phyloP scores from a whole-genome alignment of 2,888 invertebrate genomes.

The Fabriciana adippe region DNA sequence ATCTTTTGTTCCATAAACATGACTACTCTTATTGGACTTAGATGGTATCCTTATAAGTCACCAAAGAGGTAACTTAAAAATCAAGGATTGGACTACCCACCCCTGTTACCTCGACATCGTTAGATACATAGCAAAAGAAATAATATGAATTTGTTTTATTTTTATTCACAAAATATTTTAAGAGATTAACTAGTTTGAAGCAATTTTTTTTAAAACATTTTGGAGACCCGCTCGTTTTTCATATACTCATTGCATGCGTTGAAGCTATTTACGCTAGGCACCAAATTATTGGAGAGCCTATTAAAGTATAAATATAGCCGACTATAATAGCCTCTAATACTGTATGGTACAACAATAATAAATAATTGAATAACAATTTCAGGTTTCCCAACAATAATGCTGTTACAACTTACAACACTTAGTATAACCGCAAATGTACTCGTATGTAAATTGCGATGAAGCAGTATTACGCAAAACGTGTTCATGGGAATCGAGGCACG shows the following conservation, averaged over 20 bases:
- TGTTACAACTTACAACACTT: slow-evolving; percentile 10
- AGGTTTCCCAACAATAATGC: slow-evolving; percentile 2
- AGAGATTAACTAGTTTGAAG: no score
- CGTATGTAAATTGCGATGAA: slow-evolving; percentile 21
- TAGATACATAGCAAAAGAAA: no score
- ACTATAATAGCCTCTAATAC: slow-evolving; percentile 14
- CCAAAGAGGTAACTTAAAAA: no score
- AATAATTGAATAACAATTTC: slow-evolving; percentile 20
- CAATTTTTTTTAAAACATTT: neutral
- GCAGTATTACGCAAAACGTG: slow-evolving; percentile 56
- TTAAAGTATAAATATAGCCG: slow-evolving; percentile 9
- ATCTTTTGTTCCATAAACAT: no score
- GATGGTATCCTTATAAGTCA: no score
- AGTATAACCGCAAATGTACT: slow-evolving; percentile 20
- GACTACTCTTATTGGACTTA: no score
- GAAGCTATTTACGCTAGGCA: neutral
- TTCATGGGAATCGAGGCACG: slow-evolving; percentile 64
- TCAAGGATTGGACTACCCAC: no score
- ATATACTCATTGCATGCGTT: slow-evolving; percentile 6
- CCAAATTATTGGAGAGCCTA: slow-evolving; percentile 42
- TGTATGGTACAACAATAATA: slow-evolving; percentile 12
- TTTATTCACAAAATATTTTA: no score
- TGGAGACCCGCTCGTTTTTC: neutral
- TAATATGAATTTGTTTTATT: no score
- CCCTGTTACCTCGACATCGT: no score